Evolutionary conservation across 2,888 invertebrate genomes (phyloP), one percentile per base, ranked within the genome.

Genomic region (Eupeodes latifasciatus): DNA sequence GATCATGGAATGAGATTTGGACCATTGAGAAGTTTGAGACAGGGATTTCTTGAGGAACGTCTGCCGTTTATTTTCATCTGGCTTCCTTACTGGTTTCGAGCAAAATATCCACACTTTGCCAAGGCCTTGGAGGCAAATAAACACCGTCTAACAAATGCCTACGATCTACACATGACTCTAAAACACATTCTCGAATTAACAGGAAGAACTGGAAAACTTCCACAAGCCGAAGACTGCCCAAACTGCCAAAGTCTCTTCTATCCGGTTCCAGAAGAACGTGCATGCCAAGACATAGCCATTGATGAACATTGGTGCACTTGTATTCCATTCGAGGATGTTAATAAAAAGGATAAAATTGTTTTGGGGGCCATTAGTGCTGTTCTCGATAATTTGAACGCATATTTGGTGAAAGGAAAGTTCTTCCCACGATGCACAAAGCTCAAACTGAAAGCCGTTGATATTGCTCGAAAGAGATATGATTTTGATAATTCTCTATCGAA

Each of bases 1-100:
- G 97, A 97, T 91, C 97, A 97, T 90, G 97, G 97, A 0, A 94
- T 96, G 91, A 94, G 97, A 14, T 97, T 96, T 92, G 97, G 97
- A 0, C 94, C 94, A 16, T 94, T 96, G 64, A 94, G 97, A 4
- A 94, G 95, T 47, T 95, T 96, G 5, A 94, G 95, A 74, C 95
- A 96, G 67, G 96, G 97, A 0, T 97, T 96, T 94, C 95, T 96
- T 85, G 97, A 97, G 91, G 96, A 97, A 91, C 95, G 97, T 6
- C 91, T 97, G 90, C 97, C 97, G 0, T 95, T 96, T 90, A 94
- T 97, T 49, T 96, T 96, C 90, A 93, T 97, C 14, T 96, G 95
- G 93, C 83, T 96, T 14, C 97, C 97, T 0, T 92, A 94, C 27
- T 95, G 95, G 94, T 96, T 96, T 89, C 94, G 94, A 76, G 92